A percentile compares a stretch with the other conserved stretches of the same genome.
These are phyloP conservation scores for Mallotus villosus DNA, from an alignment of 2,797 vertebrate species.

Conservation along the genomic window DNA sequence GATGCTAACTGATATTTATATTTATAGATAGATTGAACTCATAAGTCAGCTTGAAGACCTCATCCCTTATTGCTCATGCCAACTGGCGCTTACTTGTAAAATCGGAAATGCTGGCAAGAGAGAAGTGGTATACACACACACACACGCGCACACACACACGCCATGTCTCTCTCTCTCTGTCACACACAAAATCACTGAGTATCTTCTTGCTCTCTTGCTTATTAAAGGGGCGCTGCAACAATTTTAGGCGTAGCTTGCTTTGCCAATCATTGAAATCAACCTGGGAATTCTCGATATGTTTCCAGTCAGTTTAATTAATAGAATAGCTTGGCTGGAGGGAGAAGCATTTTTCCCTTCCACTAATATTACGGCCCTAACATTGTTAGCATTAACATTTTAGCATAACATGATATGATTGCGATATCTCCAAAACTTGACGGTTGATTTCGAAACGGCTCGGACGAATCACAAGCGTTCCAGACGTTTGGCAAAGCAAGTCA, in stretches of 20 bases:
- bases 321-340: no score
- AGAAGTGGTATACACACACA: conserved; percentile 38
- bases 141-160: conserved; percentile 11
- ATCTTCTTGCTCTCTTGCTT: conserved; percentile 9
- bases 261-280: not conserved
- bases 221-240: not conserved
- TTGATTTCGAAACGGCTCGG: no score
- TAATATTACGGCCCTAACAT: no score
- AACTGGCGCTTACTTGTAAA: conserved; percentile 39
- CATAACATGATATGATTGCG: no score
- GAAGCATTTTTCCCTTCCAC: no score
- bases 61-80: conserved; percentile 55
- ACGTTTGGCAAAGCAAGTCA: no score
- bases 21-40: conserved; percentile 14
- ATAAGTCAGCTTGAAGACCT: conserved; percentile 21
- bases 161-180: conserved; percentile 24
- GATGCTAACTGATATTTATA: conserved; percentile 30
- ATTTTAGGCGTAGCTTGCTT: not conserved
- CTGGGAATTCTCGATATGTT: no score
- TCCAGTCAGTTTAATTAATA: no score
- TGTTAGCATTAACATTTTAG: no score
- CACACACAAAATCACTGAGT: conserved; percentile 27
- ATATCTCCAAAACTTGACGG: no score
- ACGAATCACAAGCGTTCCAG: no score
- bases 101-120: conserved; percentile 45